Conservation (phyloP, 2,797 vertebrate genomes). For the Crocidura indochinensis region DNA sequence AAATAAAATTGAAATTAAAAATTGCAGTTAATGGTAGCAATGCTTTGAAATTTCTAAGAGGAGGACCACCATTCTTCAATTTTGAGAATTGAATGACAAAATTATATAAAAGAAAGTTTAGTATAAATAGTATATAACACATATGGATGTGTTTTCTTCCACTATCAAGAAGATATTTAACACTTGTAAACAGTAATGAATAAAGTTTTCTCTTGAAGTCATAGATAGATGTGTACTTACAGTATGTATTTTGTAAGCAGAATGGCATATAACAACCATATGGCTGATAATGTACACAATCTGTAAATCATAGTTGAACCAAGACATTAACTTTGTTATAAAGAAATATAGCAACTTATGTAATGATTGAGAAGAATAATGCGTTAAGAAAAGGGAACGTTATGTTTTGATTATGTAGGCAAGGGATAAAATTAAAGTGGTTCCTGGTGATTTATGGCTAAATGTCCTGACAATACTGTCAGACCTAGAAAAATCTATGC, state of each 20-base stretch:
- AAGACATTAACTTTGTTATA: constrained; percentile 76
- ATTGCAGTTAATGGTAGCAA: constrained; percentile 9
- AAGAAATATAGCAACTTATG: constrained; percentile 83
- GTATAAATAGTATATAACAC: constrained; percentile 24
- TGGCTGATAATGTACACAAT: constrained; percentile 64
- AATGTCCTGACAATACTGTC: not conserved
- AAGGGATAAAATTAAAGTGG: constrained; percentile 81
- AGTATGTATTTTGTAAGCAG: constrained; percentile 82
- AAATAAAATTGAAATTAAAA: not conserved
- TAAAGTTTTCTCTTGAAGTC: constrained; percentile 18
- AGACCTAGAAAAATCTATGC: constrained; percentile 43
- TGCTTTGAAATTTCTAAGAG: not conserved
- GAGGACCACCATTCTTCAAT: not conserved
- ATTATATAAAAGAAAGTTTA: constrained; percentile 16
- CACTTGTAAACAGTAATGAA: constrained; percentile 67
- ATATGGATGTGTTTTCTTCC: constrained; percentile 52
- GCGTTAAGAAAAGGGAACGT: constrained; percentile 80
- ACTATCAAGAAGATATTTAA: constrained; percentile 58
- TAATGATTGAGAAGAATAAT: constrained; percentile 85
- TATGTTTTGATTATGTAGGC: constrained; percentile 84
- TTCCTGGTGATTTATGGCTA: constrained; percentile 53
- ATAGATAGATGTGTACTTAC: constrained; percentile 75
- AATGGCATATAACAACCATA: constrained; percentile 68
- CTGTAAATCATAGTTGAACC: constrained; percentile 78
- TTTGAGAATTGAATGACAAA: constrained; percentile 42